Evolutionary conservation across 2,888 invertebrate genomes (phyloP), one percentile per base, ranked within the genome.

Genomic region (Diarsia dahlii): DNA sequence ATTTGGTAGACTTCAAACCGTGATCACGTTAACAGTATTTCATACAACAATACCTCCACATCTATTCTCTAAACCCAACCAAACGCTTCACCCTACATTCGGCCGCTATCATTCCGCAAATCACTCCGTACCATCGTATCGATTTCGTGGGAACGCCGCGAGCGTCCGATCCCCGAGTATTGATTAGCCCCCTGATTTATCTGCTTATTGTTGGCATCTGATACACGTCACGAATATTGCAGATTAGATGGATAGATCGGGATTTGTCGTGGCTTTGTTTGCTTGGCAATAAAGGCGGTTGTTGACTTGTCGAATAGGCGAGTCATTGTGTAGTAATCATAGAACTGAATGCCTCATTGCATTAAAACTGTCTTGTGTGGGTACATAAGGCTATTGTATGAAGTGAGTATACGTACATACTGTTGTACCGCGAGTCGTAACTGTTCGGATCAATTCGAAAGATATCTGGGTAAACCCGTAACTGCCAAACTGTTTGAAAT

Each of bases 61-160:
- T 52, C 46, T 62, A 56, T 60, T 68, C 68, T 74, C 60, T 23
- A 58, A 81, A 66, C 18, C 66, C 62, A 76, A 60, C 54, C 34
- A 56, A 60, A 56, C 34, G 54, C 34, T 78, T 78, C 80, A 86
- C 67, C 82, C 88, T 76, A 88, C 70, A 87, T 87, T 86, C 75
- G 77, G 64, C 81, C 76, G 81, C 88, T 89, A 91, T 91, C 91
- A 91, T 93, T 91, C 90, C 87, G 88, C 91, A 88, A 90, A 90
- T 90, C 92, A 78, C 34, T 83, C 34, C 45, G 54, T 13, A 56
- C 10, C 67, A 60, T 71, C 70, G 77, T 76, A 82, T 87, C 90
- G 89, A 89, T 91, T 93, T 93, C 95, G 94, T 95, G 95, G 93
- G 95, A 95, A 95, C 92, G 86, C 82, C 81, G 84, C 80, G 83